phyloP scores from a whole-genome alignment of 2,113 vertebrate species.

The Takifugu bimaculatus region DNA sequence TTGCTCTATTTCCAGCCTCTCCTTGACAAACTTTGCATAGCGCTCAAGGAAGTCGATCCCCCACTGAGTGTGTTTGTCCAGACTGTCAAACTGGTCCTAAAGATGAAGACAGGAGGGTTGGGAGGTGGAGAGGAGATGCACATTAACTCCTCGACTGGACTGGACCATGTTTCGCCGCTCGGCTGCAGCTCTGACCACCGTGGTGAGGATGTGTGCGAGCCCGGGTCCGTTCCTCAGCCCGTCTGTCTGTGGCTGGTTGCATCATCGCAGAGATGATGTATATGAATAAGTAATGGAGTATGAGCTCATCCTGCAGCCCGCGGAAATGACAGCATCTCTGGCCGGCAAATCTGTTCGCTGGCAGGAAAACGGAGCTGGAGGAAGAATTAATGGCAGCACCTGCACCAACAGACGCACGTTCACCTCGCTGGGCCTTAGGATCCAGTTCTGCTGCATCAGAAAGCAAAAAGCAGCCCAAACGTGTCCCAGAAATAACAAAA shows the following conservation, averaged over 20 bases:
- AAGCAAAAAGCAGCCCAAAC: background rate
- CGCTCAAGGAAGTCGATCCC: slow-evolving; percentile 98
- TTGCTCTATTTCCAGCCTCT: slow-evolving; percentile 96
- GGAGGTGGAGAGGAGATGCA: background rate
- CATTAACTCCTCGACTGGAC: background rate
- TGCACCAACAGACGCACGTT: slow-evolving; percentile 1
- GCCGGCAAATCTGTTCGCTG: slow-evolving; percentile 11
- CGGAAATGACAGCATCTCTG: slow-evolving; percentile 59
- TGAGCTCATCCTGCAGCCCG: slow-evolving; percentile 63
- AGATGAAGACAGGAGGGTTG: slow-evolving; percentile 18
- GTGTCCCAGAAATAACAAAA: too few species aligned
- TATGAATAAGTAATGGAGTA: slow-evolving; percentile 64
- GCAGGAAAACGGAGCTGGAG: slow-evolving; percentile 1
- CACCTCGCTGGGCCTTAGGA: too few species aligned
- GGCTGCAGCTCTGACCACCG: too few species aligned
- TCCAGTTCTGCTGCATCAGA: background rate
- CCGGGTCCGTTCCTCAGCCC: background rate
- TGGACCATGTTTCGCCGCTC: too few species aligned
- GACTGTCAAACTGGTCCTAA: slow-evolving; percentile 98
- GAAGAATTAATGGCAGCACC: slow-evolving; percentile 15
- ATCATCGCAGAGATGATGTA: slow-evolving; percentile 42
- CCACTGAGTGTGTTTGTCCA: slow-evolving; percentile 99
- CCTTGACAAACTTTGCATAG: slow-evolving; percentile 98
- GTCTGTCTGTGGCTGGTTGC: slow-evolving; percentile 28
- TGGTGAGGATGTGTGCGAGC: background rate